phyloP scores from a whole-genome alignment of 2,888 invertebrate species.

The Heliconius erato region DNA sequence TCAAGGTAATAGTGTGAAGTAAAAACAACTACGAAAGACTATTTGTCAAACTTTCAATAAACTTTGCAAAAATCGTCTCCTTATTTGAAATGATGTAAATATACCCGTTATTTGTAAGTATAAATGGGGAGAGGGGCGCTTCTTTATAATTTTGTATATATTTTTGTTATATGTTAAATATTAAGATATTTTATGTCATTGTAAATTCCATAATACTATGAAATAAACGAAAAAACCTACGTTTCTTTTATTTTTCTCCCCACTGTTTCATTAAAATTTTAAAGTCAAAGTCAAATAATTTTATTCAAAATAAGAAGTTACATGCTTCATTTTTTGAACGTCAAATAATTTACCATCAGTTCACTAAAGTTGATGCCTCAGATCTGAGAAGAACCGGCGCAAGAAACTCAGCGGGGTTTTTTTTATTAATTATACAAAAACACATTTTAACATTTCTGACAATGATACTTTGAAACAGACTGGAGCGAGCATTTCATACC shows the following conservation, averaged over 20 bases:
- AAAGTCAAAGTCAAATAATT: neutral
- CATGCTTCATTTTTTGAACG: too few relatives aligned
- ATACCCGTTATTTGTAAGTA: neutral
- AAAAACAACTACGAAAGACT: too few relatives aligned
- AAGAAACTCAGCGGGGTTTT: too few relatives aligned
- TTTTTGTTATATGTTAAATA: constrained; percentile 42
- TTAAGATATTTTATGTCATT: constrained; percentile 34
- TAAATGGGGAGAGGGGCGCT: constrained; percentile 22
- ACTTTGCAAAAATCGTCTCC: neutral
- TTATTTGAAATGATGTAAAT: neutral
- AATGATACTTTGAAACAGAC: too few relatives aligned
- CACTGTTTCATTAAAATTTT: neutral
- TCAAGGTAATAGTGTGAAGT: too few relatives aligned
- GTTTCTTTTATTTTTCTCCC: neutral
- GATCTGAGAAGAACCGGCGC: too few relatives aligned
- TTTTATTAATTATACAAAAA: too few relatives aligned
- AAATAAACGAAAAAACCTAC: constrained; percentile 37
- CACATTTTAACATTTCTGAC: too few relatives aligned
- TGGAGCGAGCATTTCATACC: too few relatives aligned
- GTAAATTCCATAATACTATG: constrained; percentile 37
- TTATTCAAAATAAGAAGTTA: too few relatives aligned
- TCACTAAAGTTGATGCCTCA: too few relatives aligned
- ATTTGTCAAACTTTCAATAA: neutral
- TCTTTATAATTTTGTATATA: constrained; percentile 37
- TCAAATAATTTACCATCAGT: too few relatives aligned